Evolutionary conservation across 1,140 invertebrate species (phyloP), one percentile per base, ranked within the genome.

Genomic region (Plodia interpunctella): DNA sequence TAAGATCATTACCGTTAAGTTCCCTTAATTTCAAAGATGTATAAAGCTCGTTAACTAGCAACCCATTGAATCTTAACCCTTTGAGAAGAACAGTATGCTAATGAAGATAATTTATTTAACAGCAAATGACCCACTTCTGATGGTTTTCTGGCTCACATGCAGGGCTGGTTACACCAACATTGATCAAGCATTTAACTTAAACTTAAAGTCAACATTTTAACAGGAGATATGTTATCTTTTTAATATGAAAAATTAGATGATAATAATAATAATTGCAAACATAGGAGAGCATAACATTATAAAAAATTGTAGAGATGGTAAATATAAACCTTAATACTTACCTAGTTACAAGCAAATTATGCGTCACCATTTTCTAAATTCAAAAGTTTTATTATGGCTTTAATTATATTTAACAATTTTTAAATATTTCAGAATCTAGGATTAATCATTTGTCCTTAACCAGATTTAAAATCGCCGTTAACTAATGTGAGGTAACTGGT

Each of bases 101-200:
- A 85, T 85, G 65, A 70, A 70, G 55, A 60, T 68, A 78, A 78
- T 78, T 76, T 76, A 66, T 72, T 79, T 57, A 57, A 71, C 68
- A 57, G 67, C 76, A 75, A 86, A 82, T 78, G 80, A 79, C 79
- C 79, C 76, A 82, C 76, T 85, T 80, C 30, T 32, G 10, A 32
- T 32, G 30, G 4, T 32, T 9, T 32, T 32, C 30, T 32, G 30
- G 30, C 10, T 32, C 10, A 32, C 30, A 32, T 38, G 60, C 18
- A 28, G 25, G 17, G 60, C 30, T 57, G 18, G 55, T 57, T 30
- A 10, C 44, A 63, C 59, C 53, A 25, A 18, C 18, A 17, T 54
- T 49, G 35, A 5, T n/a, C n/a, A 44, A 44, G 15, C 5, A 10
- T 15, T 44, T 44, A 44, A 44, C 2, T 44, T 15, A 32, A 32